Evolutionary conservation across 2,113 vertebrate species (phyloP).

Genomic region (Ictalurus furcatus): DNA sequence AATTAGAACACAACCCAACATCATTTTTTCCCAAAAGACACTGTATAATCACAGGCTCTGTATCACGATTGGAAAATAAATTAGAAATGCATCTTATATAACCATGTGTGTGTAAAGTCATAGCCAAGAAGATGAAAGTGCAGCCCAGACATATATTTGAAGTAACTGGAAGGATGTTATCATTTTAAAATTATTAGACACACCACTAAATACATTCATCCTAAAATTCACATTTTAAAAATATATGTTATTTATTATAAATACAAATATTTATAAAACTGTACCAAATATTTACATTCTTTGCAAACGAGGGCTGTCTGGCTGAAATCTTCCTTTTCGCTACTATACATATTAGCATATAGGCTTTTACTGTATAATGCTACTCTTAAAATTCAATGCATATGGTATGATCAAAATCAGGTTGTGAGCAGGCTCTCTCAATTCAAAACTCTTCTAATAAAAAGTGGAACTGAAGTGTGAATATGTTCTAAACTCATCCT

Average conservation of each 20-base stretch:
- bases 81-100: not conserved
- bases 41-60: no score
- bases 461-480: not conserved
- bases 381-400: not conserved
- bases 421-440: not conserved
- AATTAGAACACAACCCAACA: not conserved
- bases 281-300: not conserved
- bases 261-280: not conserved
- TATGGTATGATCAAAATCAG: not conserved
- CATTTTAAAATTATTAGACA: not conserved
- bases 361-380: not conserved
- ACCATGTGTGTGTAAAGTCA: not conserved
- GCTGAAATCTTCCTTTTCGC: not conserved
- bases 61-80: not conserved
- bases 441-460: not conserved
- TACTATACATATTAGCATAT: not conserved
- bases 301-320: no score
- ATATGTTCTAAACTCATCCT: not conserved
- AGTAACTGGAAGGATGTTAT: not conserved
- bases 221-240: not conserved
- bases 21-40: not conserved
- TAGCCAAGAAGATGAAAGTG: not conserved
- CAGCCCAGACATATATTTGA: not conserved
- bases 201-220: not conserved
- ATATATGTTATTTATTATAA: not conserved